Percentiles rank a stretch among this genome's conserved stretches.
These are phyloP conservation scores for Gari tellinella DNA, from an alignment of 2,888 invertebrate genomes.

Conservation along the genomic window DNA sequence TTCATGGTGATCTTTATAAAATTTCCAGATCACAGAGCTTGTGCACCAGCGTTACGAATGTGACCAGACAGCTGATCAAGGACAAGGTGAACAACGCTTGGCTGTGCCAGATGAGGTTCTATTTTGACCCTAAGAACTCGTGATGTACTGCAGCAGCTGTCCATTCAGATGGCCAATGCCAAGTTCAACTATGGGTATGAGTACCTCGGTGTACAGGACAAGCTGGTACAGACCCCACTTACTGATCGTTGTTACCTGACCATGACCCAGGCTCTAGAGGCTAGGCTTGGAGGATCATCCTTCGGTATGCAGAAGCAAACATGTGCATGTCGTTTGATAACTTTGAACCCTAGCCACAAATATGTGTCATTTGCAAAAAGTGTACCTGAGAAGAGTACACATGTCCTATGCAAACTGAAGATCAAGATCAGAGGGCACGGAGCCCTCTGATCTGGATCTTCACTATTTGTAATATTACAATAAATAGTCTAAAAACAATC, in stretches of 20 bases:
- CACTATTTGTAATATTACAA: too few species aligned
- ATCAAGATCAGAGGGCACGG: too few species aligned
- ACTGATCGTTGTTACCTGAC: conserved; percentile 99
- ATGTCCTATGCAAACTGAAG: too few species aligned
- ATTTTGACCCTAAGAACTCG: conserved; percentile 98
- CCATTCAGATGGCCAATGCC: conserved; percentile 98
- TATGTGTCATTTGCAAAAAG: too few species aligned
- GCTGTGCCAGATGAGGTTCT: conserved; percentile 99
- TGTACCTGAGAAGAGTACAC: too few species aligned
- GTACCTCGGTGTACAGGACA: conserved; percentile 99
- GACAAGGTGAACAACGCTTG: conserved; percentile 96
- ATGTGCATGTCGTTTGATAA: too few species aligned
- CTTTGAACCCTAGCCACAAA: too few species aligned
- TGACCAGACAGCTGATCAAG: conserved; percentile 94
- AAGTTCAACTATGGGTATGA: conserved; percentile 99
- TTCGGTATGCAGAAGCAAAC: conserved; percentile 96
- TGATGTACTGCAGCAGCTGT: conserved; percentile 96
- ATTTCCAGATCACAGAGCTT: conserved; percentile 95
- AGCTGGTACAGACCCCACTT: conserved; percentile 97
- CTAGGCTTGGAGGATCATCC: conserved; percentile 99
- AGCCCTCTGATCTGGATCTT: too few species aligned
- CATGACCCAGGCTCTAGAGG: conserved; percentile 99
- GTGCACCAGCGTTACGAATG: conserved; percentile 99
- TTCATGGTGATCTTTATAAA: too few species aligned
- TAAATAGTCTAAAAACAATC: not conserved